Percentiles rank a stretch among this genome's conserved stretches.
Evolutionary conservation across 2,888 invertebrate genomes (phyloP).

Genomic region (Tenthredo livida): DNA sequence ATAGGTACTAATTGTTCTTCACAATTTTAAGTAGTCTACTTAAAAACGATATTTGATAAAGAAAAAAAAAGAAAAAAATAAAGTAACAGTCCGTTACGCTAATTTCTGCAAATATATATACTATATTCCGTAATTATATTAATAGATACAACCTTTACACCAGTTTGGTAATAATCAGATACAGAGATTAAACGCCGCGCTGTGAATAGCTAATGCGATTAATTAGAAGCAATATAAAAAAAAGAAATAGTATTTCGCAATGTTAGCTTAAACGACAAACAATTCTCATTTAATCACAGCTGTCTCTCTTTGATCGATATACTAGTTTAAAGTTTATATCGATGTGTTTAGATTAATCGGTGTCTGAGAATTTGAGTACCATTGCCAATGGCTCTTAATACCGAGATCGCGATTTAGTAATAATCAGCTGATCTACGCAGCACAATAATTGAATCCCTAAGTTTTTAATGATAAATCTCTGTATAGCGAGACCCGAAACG

Average conservation of each 20-base stretch:
- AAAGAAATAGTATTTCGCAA: too few species aligned
- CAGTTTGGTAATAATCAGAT: conserved; percentile 3
- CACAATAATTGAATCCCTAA: conserved; percentile 18
- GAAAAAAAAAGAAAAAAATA: too few species aligned
- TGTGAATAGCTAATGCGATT: too few species aligned
- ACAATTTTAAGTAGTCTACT: neutral
- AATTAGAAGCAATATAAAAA: too few species aligned
- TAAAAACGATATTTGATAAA: neutral
- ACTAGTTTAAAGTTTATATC: neutral
- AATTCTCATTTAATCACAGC: neutral
- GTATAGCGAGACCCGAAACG: neutral
- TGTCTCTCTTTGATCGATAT: too few species aligned
- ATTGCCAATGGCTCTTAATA: neutral
- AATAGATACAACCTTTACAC: neutral
- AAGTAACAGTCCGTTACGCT: neutral
- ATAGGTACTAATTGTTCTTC: neutral
- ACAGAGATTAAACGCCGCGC: neutral
- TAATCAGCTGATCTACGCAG: neutral
- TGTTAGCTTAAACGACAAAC: neutral
- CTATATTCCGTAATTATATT: neutral
- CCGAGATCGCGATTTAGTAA: neutral
- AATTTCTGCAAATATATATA: neutral
- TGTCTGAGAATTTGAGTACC: neutral
- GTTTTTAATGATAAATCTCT: conserved; percentile 26
- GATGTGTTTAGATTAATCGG: neutral